phyloP scores from a whole-genome alignment of 2,797 vertebrate species.

The Bovichtus variegatus region DNA sequence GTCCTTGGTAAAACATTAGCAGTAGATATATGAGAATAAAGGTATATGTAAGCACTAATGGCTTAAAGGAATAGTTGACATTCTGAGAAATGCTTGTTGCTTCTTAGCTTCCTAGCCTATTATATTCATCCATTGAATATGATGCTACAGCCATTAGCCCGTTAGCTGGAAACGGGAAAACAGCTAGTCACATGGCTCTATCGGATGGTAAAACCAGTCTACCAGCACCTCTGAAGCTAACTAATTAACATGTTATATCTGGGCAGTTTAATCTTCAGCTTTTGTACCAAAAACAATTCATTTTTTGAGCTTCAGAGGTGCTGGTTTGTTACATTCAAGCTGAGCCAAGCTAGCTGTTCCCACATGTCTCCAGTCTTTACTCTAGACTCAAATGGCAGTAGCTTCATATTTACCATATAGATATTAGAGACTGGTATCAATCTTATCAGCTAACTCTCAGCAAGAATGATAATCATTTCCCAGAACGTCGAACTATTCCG shows the following conservation, averaged over 20 bases:
- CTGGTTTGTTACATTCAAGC: neutral
- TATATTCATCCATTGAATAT: neutral
- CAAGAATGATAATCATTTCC: neutral
- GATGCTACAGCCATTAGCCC: neutral
- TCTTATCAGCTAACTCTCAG: neutral
- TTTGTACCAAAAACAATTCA: neutral
- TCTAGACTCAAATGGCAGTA: neutral
- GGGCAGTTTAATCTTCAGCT: neutral
- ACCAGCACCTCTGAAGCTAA: neutral
- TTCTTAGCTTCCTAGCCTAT: slow-evolving; percentile 1
- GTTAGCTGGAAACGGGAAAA: neutral
- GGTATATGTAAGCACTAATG: slow-evolving; percentile 9
- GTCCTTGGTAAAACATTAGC: slow-evolving; percentile 17
- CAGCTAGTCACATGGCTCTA: neutral
- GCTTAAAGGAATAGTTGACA: slow-evolving; percentile 29
- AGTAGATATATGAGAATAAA: neutral
- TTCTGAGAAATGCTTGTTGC: slow-evolving; percentile 16
- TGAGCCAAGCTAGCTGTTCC: neutral
- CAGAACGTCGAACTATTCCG: slow-evolving; percentile 16
- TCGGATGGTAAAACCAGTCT: neutral
- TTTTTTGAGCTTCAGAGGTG: neutral
- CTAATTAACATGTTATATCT: neutral
- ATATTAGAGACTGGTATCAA: neutral
- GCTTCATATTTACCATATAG: neutral
- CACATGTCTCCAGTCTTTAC: neutral